phyloP scores from a whole-genome alignment of 2,797 vertebrate species.

The Eulemur rubriventer region DNA sequence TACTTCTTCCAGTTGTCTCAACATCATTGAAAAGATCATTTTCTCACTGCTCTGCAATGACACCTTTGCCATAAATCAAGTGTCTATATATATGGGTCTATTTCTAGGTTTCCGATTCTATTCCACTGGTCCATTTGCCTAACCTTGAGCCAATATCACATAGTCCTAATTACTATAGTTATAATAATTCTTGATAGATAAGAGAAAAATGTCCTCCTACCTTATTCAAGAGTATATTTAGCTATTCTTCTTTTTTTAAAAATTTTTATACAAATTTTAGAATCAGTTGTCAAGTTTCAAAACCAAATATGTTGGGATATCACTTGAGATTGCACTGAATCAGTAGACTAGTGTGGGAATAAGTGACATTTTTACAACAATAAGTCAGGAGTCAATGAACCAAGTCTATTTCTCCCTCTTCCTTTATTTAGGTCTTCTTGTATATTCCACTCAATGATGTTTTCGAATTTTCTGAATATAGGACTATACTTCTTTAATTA shows the following conservation, averaged over 20 bases:
- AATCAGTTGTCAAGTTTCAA: not conserved
- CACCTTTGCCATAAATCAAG: not conserved
- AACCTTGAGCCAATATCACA: not conserved
- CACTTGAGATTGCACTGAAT: not conserved
- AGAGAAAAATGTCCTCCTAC: not conserved
- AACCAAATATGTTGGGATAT: not conserved
- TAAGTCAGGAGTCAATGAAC: not conserved
- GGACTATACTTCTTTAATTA: not conserved
- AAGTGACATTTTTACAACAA: not conserved
- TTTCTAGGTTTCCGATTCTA: not conserved
- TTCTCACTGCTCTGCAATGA: not conserved
- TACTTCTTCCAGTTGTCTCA: not conserved
- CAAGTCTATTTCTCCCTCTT: not conserved
- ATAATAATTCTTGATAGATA: not conserved
- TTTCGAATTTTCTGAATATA: not conserved
- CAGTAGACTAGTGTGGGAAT: not conserved
- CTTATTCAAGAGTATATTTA: not conserved
- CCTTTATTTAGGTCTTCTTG: not conserved
- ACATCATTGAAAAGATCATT: not conserved
- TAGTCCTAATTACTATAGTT: not conserved
- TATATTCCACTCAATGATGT: not conserved
- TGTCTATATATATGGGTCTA: not conserved
- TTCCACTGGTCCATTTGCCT: not conserved
- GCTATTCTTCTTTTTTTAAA: not conserved
- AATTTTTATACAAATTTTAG: not conserved